Conservation (phyloP, 2,888 invertebrate species). For the Cancer borealis region DNA sequence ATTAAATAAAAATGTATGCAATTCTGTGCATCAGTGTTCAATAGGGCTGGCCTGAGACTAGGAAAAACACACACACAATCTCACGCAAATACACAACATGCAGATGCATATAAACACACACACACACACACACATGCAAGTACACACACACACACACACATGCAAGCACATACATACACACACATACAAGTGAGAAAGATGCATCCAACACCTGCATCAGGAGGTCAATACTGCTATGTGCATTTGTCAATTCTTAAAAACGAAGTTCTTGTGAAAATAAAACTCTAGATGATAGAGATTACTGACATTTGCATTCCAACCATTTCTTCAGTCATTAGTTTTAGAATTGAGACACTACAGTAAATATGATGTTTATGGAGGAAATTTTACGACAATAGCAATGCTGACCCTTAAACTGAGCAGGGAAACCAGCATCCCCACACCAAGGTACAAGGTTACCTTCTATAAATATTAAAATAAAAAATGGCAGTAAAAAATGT, state of each 20-base stretch:
- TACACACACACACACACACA: background rate
- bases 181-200: slow-evolving; percentile 2
- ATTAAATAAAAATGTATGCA: background rate
- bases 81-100: background rate
- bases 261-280: background rate
- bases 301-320: background rate
- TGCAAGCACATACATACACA: slow-evolving; percentile 50
- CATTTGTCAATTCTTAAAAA: background rate
- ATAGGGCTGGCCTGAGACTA: slow-evolving; percentile 68
- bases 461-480: slow-evolving; percentile 62
- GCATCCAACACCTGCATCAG: slow-evolving; percentile 35
- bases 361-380: background rate
- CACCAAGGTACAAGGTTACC: slow-evolving; percentile 63
- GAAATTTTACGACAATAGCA: background rate
- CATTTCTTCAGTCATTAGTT: background rate
- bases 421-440: slow-evolving; percentile 52
- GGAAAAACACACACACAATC: slow-evolving; percentile 55
- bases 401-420: slow-evolving; percentile 36
- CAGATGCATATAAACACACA: background rate
- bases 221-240: slow-evolving; percentile 44
- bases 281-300: background rate
- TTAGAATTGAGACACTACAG: background rate
- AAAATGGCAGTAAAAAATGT: slow-evolving; percentile 74
- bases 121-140: background rate
- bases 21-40: slow-evolving; percentile 18